These are phyloP conservation scores for Trachelus tabidus DNA, from an alignment of 2,888 invertebrate species.

Conservation along the genomic window DNA sequence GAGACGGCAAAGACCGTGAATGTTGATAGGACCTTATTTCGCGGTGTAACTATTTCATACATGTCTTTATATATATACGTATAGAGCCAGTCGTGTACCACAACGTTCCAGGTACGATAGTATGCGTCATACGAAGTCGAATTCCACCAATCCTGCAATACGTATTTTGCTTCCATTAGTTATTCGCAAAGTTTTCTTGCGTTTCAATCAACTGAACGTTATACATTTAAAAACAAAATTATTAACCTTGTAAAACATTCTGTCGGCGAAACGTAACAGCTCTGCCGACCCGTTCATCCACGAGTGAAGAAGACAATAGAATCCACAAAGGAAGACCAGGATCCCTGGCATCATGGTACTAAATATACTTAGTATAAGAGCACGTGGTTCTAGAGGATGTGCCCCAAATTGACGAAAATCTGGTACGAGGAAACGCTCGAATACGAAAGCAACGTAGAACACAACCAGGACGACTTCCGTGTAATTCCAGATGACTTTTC, in stretches of 20 bases:
- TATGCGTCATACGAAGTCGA: conserved; percentile 82
- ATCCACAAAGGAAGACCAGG: conserved; percentile 77
- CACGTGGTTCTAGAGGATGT: conserved; percentile 66
- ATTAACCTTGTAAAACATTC: conserved; percentile 80
- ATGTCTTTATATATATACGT: conserved; percentile 84
- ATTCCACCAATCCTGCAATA: conserved; percentile 92
- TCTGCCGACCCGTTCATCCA: conserved; percentile 95
- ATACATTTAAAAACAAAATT: not conserved
- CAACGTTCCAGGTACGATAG: conserved; percentile 95
- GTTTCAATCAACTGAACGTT: not conserved
- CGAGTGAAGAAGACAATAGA: conserved; percentile 89
- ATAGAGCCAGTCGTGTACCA: conserved; percentile 95
- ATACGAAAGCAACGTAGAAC: conserved; percentile 83
- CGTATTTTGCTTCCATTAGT: not conserved
- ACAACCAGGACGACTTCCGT: conserved; percentile 83
- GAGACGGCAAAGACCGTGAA: conserved; percentile 82
- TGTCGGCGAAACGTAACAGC: conserved; percentile 86
- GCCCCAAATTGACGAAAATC: conserved; percentile 74
- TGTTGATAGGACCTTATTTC: conserved; percentile 69
- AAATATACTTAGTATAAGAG: conserved; percentile 73
- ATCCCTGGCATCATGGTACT: conserved; percentile 81
- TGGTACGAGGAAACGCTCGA: conserved; percentile 81
- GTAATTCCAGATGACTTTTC: conserved; percentile 76
- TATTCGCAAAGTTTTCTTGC: not conserved
- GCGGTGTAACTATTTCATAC: conserved; percentile 64